Evolutionary conservation across 2,797 vertebrate genomes (phyloP), one percentile per base, ranked within the genome.

Genomic region (Moxostoma hubbsi): DNA sequence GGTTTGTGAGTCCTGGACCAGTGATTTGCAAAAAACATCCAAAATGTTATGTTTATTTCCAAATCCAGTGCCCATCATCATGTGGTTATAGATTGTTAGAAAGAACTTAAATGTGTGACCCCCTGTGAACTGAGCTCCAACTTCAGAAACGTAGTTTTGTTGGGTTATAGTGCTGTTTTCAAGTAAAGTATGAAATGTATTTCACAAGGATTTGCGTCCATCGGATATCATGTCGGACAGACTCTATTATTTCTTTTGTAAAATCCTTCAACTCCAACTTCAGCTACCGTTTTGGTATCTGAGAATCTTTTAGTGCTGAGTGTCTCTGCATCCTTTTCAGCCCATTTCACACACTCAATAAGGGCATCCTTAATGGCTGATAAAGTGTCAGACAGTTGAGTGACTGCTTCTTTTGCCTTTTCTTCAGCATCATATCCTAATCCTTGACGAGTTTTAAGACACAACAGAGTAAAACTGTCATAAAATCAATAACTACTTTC

Each of bases 51-150:
- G 9, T 16, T 18, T 7, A 1, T 24, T 47, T 66, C 6, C 43
- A 64, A 64, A 46, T 64, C 62, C 64, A 50, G 15, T 12, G 47
- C 64, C 64, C 15, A 50, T 67, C 64, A 67, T 67, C 47, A 67
- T 67, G 47, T 51, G 1, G 6, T 67, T 9, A 24, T 50, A 67
- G 3, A 7, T 0, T 51, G 0, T 24, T 47, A 67, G 64, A 7
- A 11, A 24, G 18, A 50, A 18, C 4, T 18, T 15, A 18, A 67
- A 67, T 11, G 64, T 0, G 47, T 2, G 0, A 8, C 65, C 65
- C 4, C 47, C 47, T 51, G 65, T 51, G 47, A 67, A 67, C 15
- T 8, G 7, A 50, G 47, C 64, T 12, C 6, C 15, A 50, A 50
- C 64, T 8, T 67, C 64, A 51, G 16, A 50, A 49, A 12, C 6